These are phyloP conservation scores for Acronicta alni DNA, from an alignment of 2,888 invertebrate species.

Conservation along the genomic window DNA sequence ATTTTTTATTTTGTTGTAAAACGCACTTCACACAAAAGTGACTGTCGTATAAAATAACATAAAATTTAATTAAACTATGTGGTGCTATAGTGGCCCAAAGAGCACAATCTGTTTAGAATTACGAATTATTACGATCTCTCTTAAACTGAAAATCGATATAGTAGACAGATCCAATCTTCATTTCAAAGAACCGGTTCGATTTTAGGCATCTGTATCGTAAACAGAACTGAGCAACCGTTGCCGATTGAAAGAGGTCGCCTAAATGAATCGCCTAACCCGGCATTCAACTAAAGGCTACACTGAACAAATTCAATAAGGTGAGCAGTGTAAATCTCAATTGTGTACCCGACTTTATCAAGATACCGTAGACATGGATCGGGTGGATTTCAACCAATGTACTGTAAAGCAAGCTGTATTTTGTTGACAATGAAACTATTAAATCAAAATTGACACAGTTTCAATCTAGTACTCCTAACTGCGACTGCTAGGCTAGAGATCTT, in stretches of 20 bases:
- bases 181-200: too few relatives aligned
- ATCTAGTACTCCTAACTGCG: too few relatives aligned
- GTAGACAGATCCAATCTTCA: conserved; percentile 7
- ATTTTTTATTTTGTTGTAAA: too few relatives aligned
- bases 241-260: conserved; percentile 57
- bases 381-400: conserved; percentile 67
- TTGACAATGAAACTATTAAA: conserved; percentile 10
- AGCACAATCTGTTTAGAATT: too few relatives aligned
- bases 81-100: too few relatives aligned
- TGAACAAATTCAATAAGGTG: conserved; percentile 75
- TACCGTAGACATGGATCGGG: conserved; percentile 59
- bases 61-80: too few relatives aligned
- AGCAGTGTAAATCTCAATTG: conserved; percentile 77
- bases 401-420: conserved; percentile 54
- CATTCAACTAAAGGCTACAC: conserved; percentile 52
- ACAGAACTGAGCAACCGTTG: conserved; percentile 12
- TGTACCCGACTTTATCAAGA: conserved; percentile 69
- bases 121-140: too few relatives aligned
- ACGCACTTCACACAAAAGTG: too few relatives aligned
- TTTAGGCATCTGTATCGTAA: conserved; percentile 21
- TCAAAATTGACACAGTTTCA: too few relatives aligned
- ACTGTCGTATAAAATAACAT: too few relatives aligned
- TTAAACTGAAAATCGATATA: too few relatives aligned
- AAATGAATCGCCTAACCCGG: conserved; percentile 63
- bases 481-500: too few relatives aligned